Evolutionary conservation across 2,888 invertebrate genomes (phyloP).

Genomic region (Hedychridium roseum): DNA sequence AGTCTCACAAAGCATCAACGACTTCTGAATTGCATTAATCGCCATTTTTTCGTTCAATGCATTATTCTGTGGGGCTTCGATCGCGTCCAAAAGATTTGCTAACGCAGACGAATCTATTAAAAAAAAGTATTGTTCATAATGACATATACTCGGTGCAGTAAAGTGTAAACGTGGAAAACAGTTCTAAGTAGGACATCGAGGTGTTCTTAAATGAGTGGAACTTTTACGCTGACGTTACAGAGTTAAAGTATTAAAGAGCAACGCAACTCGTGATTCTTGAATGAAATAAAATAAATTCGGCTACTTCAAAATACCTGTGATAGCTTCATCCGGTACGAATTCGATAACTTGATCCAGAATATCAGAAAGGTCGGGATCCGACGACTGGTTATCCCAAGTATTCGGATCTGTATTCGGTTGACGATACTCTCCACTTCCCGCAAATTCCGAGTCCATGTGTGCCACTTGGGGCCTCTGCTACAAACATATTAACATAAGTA

Average conservation of each 20-base stretch:
- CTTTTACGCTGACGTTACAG: no score
- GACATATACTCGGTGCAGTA: no score
- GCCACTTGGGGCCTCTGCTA: conserved; percentile 59
- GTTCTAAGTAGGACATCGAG: no score
- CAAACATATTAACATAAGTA: conserved; percentile 21
- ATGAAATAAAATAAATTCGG: no score
- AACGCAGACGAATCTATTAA: conserved; percentile 54
- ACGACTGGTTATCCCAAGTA: conserved; percentile 65
- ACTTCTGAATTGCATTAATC: conserved; percentile 89
- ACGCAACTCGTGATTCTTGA: no score
- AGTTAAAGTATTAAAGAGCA: no score
- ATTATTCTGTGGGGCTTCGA: conserved; percentile 59
- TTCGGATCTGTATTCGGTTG: conserved; percentile 50
- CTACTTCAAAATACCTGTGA: no score
- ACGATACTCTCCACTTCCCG: conserved; percentile 58
- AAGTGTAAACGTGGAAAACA: no score
- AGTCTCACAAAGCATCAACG: conserved; percentile 86
- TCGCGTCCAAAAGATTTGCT: conserved; percentile 63
- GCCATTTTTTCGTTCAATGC: conserved; percentile 76
- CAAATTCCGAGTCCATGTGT: conserved; percentile 62
- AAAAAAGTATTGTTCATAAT: no score
- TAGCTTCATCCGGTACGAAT: conserved; percentile 74
- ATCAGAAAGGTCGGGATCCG: conserved; percentile 80
- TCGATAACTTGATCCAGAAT: conserved; percentile 88
- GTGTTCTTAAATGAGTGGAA: no score